A percentile compares a stretch with the other conserved stretches of the same genome.
These are phyloP conservation scores for Neolamprologus tretocephalus DNA, from an alignment of 2,113 vertebrate genomes.

Conservation along the genomic window DNA sequence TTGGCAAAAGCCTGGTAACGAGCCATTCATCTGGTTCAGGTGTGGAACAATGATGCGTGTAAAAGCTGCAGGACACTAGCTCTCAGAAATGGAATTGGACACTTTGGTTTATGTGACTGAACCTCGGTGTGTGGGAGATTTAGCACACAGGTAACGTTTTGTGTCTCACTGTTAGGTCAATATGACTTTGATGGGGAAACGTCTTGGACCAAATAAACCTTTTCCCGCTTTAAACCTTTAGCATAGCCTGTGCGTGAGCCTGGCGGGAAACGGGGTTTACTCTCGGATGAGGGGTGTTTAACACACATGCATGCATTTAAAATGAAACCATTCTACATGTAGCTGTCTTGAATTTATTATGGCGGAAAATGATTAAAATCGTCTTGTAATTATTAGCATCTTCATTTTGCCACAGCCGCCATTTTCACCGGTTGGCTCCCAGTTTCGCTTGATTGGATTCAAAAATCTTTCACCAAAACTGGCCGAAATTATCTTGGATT, in stretches of 20 bases:
- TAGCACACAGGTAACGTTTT: neutral
- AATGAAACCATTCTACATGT: neutral
- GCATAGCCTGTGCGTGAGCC: accelerated
- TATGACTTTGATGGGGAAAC: neutral
- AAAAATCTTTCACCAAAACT: neutral
- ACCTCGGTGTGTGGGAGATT: neutral
- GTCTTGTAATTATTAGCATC: neutral
- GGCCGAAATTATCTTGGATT: accelerated
- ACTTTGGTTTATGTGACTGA: neutral
- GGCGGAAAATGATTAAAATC: accelerated
- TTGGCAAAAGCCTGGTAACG: neutral
- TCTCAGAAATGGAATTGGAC: neutral
- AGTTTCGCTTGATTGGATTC: neutral
- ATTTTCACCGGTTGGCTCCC: neutral
- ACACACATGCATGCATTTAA: neutral
- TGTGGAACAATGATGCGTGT: neutral
- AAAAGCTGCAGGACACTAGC: accelerated
- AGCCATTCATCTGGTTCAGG: neutral
- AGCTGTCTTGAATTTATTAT: neutral
- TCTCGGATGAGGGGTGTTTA: neutral
- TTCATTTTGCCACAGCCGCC: neutral
- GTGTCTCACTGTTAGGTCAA: neutral
- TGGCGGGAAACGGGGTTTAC: neutral
- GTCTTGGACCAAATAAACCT: neutral
- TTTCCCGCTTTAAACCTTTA: neutral